Evolutionary conservation across 2,888 invertebrate species (phyloP).

Genomic region (Miltochrista miniata): DNA sequence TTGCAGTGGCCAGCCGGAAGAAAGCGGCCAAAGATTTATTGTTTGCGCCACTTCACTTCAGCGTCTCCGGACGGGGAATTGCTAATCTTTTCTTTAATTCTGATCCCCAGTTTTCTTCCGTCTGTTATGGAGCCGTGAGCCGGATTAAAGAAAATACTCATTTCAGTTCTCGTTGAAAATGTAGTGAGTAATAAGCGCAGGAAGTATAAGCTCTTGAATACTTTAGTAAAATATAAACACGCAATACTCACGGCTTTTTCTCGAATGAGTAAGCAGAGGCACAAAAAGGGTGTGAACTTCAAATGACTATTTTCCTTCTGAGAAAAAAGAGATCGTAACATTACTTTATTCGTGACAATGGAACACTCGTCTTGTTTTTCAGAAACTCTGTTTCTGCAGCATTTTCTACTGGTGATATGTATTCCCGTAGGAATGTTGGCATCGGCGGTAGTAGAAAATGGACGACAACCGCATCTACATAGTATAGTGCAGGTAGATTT

Average conservation of each 20-base stretch:
- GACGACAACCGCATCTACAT: too few species aligned
- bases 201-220: constrained; percentile 16
- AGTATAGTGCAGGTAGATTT: too few species aligned
- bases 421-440: too few species aligned
- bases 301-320: too few species aligned
- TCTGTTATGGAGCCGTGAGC: constrained; percentile 66
- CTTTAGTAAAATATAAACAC: too few species aligned
- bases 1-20: constrained; percentile 68
- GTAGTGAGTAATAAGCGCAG: constrained; percentile 40
- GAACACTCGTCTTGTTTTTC: too few species aligned
- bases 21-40: constrained; percentile 74
- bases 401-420: too few species aligned
- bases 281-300: too few species aligned
- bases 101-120: constrained; percentile 71
- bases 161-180: constrained; percentile 61
- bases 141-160: constrained; percentile 64
- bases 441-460: too few species aligned
- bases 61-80: constrained; percentile 61
- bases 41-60: constrained; percentile 62
- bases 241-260: neutral
- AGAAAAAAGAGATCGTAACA: too few species aligned
- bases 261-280: neutral
- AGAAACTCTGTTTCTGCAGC: too few species aligned
- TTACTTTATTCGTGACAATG: too few species aligned
- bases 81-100: constrained; percentile 77